Evolutionary conservation across 2,888 invertebrate species (phyloP), one percentile per base, ranked within the genome.

Genomic region (Melanchra persicariae): DNA sequence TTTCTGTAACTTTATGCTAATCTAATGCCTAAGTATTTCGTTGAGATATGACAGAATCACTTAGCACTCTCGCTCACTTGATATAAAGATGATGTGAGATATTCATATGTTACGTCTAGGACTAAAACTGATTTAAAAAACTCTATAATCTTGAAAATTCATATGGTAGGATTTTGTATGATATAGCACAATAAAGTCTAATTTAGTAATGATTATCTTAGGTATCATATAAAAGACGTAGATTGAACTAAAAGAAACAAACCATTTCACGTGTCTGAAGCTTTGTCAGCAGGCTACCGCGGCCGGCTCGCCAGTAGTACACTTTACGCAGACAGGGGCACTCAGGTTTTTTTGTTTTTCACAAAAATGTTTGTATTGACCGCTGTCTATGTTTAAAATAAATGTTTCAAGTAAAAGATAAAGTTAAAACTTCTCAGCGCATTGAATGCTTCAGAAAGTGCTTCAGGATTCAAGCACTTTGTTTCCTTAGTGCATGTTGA

Each of bases 31-130:
- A 77, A n/a, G 24, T 69, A 55, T 52, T 58, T 58, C n/a, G 45
- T 58, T 37, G 22, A 52, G 24, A 70, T 77, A 40, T 34, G 30
- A 55, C 54, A 72, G 47, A 55, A 76, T 76, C 68, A 67, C 67
- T 72, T 40, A 66, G 67, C 40, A 30, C 22, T 55, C 22, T 24
- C 19, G 6, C 37, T 66, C n/a, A 47, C 26, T n/a, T 34, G 17
- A 51, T 55, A 40, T 47, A 52, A 51, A 63, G 30, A 40, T 49
- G 30, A 61, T 43, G 0, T 6, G 19, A 49, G 40, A 76, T 67
- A 34, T 55, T 43, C 24, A 22, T n/a, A 26, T 8, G 24, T 47
- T 30, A 12, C 15, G 19, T 47, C 30, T 54, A 45, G 1, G 1
- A 24, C 15, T 15, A 52, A 63, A 71, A 63, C 51, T 12, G 30